Evolutionary conservation across 2,888 invertebrate genomes (phyloP), one percentile per base, ranked within the genome.

Genomic region (Drosophila pseudotakahashii): DNA sequence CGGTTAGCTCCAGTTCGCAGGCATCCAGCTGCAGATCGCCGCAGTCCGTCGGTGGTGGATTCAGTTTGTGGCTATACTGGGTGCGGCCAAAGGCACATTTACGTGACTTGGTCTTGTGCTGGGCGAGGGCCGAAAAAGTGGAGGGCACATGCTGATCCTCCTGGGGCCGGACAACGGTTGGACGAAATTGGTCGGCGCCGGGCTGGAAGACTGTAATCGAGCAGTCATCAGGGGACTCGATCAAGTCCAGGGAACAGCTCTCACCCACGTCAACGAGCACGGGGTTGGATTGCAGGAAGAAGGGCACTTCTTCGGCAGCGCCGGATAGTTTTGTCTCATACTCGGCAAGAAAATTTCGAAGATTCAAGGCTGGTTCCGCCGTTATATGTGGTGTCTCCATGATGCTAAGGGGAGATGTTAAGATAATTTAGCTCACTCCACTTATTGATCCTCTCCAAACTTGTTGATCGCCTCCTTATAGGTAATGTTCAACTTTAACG

Each of bases 1-100:
- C 78, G 7, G 87, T 92, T 13, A 94, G 74, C 19, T 93, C 75
- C 5, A 93, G 77, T 55, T 94, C 79, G 36, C 77, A 74, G 9
- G 63, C 45, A 0, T 54, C 39, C 0, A 47, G 7, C 2, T 7
- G 13, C 5, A 34, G 11, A 7, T 44, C 58, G 2, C 6, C 36
- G 0, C 48, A 37, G 1, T 11, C 10, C 2, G 14, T 5, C 53
- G 77, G 51, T 23, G 62, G 47, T n/a, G 73, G 34, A 23, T 68
- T 39, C 11, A 75, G 30, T 34, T 79, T 67, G 52, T 76, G 79
- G 30, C 61, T 79, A 11, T 83, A 83, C 0, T 78, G 76, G 1
- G 87, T 78, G 4, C 87, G 86, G 7, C 71, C 74, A 58, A 91
- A 91, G 1, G 89, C 83, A 69, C 82, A 89, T 1, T 71, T 51